phyloP scores from a whole-genome alignment of 2,888 invertebrate genomes.

The Pandemis corylana region DNA sequence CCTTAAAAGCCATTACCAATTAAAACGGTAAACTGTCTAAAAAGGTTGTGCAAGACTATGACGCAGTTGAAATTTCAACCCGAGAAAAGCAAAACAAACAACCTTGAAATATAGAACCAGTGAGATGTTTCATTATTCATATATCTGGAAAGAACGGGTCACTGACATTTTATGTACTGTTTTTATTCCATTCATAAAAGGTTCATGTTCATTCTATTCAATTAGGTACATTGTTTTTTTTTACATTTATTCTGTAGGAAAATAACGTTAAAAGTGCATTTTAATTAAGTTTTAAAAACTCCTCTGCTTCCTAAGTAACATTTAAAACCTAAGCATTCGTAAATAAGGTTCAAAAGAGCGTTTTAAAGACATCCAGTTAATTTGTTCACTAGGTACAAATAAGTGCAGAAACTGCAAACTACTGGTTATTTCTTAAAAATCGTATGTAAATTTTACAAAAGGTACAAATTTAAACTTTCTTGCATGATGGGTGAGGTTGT shows the following conservation, averaged over 20 bases:
- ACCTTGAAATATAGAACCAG: no score
- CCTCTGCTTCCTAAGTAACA: neutral
- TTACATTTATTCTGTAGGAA: neutral
- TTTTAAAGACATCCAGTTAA: neutral
- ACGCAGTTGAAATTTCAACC: no score
- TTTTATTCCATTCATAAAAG: no score
- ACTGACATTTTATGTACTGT: no score
- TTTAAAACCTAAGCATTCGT: neutral
- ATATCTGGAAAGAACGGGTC: no score
- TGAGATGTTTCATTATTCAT: no score
- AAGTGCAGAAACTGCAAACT: constrained; percentile 3
- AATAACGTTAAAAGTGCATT: neutral
- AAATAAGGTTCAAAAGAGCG: constrained; percentile 7
- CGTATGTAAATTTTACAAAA: neutral
- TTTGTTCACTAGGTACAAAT: neutral
- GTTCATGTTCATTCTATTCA: no score
- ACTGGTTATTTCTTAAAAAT: neutral
- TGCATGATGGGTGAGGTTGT: neutral
- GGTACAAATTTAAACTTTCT: neutral
- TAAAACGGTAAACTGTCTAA: no score
- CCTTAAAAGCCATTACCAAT: no score
- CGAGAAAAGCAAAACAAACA: no score
- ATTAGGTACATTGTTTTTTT: neutral
- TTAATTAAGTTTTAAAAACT: neutral
- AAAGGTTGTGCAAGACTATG: no score